Evolutionary conservation across 2,888 invertebrate species (phyloP).

Genomic region (Ectemnius lituratus): DNA sequence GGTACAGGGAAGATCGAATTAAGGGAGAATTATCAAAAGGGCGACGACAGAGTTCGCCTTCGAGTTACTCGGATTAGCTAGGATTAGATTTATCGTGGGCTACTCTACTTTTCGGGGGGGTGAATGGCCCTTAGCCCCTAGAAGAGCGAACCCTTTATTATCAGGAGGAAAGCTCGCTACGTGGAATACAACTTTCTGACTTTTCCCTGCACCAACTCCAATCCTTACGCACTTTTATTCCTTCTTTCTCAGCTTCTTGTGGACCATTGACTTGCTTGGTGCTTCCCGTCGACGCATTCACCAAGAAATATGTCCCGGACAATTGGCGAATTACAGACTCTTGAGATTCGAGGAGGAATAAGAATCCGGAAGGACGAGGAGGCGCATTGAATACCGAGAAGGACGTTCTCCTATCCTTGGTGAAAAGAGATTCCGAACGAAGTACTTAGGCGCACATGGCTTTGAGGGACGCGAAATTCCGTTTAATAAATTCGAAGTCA

Average conservation of each 20-base stretch:
- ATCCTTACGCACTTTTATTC: neutral
- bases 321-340: neutral
- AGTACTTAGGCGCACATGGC: neutral
- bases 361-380: neutral
- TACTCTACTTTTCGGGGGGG: constrained; percentile 20
- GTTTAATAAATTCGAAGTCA: no score
- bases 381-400: neutral
- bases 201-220: neutral
- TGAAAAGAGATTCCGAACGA: neutral
- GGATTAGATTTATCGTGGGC: constrained; percentile 44
- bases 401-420: neutral
- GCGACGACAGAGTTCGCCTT: constrained; percentile 8
- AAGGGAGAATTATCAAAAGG: constrained; percentile 44
- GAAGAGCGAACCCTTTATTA: constrained; percentile 29
- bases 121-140: constrained; percentile 12
- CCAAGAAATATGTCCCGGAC: neutral
- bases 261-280: neutral
- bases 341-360: neutral
- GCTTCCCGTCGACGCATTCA: neutral
- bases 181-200: neutral
- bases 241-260: neutral
- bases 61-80: constrained; percentile 33
- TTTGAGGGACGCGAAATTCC: neutral
- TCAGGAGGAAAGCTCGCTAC: constrained; percentile 25
- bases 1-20: constrained; percentile 35